phyloP scores from a whole-genome alignment of 2,888 invertebrate genomes.

The Lithophane ornitopus region DNA sequence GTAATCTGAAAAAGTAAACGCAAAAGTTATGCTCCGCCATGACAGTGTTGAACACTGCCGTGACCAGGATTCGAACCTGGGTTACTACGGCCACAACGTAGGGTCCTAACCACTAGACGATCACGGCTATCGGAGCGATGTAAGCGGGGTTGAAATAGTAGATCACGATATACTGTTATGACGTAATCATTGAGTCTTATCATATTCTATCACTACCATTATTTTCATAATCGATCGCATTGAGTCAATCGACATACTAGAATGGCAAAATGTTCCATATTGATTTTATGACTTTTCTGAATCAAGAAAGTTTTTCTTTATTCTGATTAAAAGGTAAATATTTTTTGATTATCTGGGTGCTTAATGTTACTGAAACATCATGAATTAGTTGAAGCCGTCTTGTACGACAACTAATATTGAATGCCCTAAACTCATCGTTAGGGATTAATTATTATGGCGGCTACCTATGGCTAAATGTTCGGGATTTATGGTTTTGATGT shows the following conservation, averaged over 20 bases:
- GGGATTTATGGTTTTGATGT: not conserved
- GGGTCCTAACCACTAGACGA: constrained; percentile 94
- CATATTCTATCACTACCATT: too few species aligned
- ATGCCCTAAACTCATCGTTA: not conserved
- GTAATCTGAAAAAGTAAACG: constrained; percentile 24
- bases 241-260: not conserved
- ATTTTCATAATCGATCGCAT: not conserved
- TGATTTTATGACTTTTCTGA: not conserved
- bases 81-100: constrained; percentile 94
- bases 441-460: too few species aligned
- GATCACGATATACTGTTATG: not conserved
- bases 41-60: constrained; percentile 88
- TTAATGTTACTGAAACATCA: not conserved
- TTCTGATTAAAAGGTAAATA: not conserved
- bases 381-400: not conserved
- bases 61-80: constrained; percentile 94
- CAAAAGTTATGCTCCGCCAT: constrained; percentile 78
- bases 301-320: not conserved
- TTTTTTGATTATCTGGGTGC: not conserved
- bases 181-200: constrained; percentile 17
- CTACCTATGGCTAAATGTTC: not conserved
- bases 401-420: not conserved
- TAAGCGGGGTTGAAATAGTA: constrained; percentile 64
- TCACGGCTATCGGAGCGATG: constrained; percentile 92
- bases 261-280: not conserved